phyloP scores from a whole-genome alignment of 37 sponge, comb jelly and placozoan genomes.

The Tethya wilhelma region DNA sequence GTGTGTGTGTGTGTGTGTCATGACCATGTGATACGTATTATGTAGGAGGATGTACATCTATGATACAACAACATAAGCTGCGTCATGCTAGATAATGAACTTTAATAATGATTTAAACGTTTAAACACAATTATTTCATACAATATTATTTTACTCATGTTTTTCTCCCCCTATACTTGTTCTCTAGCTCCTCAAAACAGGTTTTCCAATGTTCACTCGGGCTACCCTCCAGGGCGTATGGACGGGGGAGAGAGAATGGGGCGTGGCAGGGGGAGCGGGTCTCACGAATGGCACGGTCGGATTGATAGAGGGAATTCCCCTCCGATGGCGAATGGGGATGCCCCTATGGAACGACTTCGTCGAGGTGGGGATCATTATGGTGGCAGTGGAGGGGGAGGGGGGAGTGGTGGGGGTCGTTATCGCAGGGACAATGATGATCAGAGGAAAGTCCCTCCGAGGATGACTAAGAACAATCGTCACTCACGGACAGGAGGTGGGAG shows the following conservation, averaged over 20 bases:
- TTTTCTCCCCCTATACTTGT: too few species aligned
- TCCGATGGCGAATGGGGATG: neutral
- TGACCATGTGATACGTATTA: neutral
- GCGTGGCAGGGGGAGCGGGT: neutral
- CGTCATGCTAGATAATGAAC: too few species aligned
- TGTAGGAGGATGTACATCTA: too few species aligned
- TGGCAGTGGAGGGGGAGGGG: constrained; percentile 10
- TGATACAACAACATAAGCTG: too few species aligned
- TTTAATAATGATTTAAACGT: too few species aligned
- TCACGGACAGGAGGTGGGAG: neutral
- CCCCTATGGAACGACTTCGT: neutral
- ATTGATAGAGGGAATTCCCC: neutral
- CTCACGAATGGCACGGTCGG: neutral
- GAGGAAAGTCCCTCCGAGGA: neutral
- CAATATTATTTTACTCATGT: too few species aligned
- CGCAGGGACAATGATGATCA: neutral
- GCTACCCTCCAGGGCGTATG: neutral
- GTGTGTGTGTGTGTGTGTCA: neutral
- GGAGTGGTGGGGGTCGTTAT: neutral
- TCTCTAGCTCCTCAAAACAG: constrained; percentile 12
- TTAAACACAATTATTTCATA: too few species aligned
- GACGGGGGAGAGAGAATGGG: neutral
- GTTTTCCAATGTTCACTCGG: neutral
- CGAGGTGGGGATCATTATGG: neutral
- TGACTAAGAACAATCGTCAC: neutral